phyloP scores from a whole-genome alignment of 2,888 invertebrate species.

The Drosophila prolongata region DNA sequence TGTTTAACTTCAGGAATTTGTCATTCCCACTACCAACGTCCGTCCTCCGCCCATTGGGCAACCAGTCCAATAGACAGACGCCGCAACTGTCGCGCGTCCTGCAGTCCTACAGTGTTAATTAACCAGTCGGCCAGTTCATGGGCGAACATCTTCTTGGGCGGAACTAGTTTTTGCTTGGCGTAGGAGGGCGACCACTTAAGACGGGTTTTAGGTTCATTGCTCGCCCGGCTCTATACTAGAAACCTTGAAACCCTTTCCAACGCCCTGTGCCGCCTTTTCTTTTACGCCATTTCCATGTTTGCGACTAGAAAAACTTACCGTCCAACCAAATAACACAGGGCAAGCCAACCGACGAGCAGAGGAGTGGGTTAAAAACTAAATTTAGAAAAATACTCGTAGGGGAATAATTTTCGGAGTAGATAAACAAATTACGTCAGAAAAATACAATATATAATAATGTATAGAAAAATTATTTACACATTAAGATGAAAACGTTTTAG shows the following conservation, averaged over 20 bases:
- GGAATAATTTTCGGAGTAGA: neutral
- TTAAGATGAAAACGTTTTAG: no score
- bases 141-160: constrained; percentile 27
- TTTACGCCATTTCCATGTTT: constrained; percentile 24
- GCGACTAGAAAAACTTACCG: constrained; percentile 26
- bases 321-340: constrained; percentile 11
- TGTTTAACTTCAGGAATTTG: constrained; percentile 2
- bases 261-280: constrained; percentile 23
- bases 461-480: no score
- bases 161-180: constrained; percentile 37
- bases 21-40: constrained; percentile 21
- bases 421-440: no score
- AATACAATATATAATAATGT: no score
- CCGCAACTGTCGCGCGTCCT: constrained; percentile 12
- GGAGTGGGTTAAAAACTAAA: constrained; percentile 5
- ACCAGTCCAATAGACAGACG: neutral
- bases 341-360: constrained; percentile 1
- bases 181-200: constrained; percentile 29
- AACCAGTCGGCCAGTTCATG: constrained; percentile 10
- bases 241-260: constrained; percentile 64
- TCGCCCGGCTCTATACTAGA: constrained; percentile 40
- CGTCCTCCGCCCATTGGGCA: constrained; percentile 7
- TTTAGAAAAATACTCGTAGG: neutral
- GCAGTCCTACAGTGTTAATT: constrained; percentile 20
- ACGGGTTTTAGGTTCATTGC: constrained; percentile 62